These are phyloP conservation scores for Carassius gibelio DNA, from an alignment of 2,113 vertebrate genomes.

Conservation along the genomic window DNA sequence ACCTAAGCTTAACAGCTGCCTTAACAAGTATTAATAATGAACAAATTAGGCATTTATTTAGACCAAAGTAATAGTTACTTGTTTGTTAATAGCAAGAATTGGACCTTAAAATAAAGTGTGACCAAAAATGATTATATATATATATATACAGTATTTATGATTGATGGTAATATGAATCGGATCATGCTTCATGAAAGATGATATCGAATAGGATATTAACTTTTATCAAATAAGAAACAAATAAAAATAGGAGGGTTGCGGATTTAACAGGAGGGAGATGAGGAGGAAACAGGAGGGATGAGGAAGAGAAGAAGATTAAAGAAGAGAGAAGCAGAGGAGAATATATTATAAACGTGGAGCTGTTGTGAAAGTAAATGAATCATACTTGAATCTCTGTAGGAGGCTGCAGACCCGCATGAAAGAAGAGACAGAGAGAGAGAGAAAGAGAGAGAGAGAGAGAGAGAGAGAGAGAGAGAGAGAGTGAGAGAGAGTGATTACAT, in stretches of 20 bases:
- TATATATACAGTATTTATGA: background rate
- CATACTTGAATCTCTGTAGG: constrained; percentile 99
- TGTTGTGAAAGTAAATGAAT: constrained; percentile 81
- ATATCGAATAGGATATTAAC: constrained; percentile 43
- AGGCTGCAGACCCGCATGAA: constrained; percentile 95
- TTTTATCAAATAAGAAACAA: constrained; percentile 8
- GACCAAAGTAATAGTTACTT: too few species aligned
- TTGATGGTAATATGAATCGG: background rate
- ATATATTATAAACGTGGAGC: constrained; percentile 80
- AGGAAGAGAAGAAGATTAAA: constrained; percentile 10
- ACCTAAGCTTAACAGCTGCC: too few species aligned
- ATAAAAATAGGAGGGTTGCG: background rate
- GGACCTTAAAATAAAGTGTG: too few species aligned
- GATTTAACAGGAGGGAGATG: background rate
- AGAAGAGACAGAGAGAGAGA: constrained; percentile 68
- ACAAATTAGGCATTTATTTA: too few species aligned
- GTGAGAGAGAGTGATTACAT: constrained; percentile 54
- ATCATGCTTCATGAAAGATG: constrained; percentile 32
- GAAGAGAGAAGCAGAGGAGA: constrained; percentile 3
- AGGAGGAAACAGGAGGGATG: background rate
- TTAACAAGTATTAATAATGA: too few species aligned
- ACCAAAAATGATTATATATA: background rate
- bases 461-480: constrained; percentile 55
- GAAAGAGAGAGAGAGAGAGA: constrained; percentile 49
- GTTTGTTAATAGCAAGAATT: too few species aligned